phyloP scores from a whole-genome alignment of 2,113 vertebrate genomes.

The Oryzias celebensis region DNA sequence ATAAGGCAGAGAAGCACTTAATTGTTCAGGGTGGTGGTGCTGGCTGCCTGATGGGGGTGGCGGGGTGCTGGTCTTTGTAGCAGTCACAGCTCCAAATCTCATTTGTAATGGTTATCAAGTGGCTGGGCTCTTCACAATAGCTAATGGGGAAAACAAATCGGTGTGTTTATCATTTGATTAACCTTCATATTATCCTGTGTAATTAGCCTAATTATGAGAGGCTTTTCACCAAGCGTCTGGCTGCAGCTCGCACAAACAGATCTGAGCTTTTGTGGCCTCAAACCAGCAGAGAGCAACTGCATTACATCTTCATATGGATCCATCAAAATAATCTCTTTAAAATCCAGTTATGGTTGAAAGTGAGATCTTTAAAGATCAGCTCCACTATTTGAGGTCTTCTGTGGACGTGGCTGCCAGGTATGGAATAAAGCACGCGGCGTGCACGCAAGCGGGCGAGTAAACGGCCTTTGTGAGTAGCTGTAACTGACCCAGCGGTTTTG shows the following conservation, averaged over 20 bases:
- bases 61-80: slow-evolving; percentile 59
- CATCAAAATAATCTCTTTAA: no score
- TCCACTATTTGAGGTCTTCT: no score
- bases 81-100: slow-evolving; percentile 70
- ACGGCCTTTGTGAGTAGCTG: slow-evolving; percentile 29
- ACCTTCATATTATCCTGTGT: slow-evolving; percentile 66
- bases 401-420: slow-evolving; percentile 10
- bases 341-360: no score
- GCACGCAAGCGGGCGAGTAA: slow-evolving; percentile 8
- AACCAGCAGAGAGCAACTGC: neutral
- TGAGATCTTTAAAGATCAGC: no score
- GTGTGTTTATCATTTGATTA: slow-evolving; percentile 74
- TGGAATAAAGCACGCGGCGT: slow-evolving; percentile 17
- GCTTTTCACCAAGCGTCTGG: slow-evolving; percentile 43
- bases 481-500: slow-evolving; percentile 43
- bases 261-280: slow-evolving; percentile 28
- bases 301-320: no score
- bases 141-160: slow-evolving; percentile 76
- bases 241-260: slow-evolving; percentile 23
- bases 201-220: slow-evolving; percentile 71
- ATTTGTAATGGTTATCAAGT: slow-evolving; percentile 76
- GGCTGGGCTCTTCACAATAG: slow-evolving; percentile 67
- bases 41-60: slow-evolving; percentile 12
- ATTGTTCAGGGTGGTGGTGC: slow-evolving; percentile 37
- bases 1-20: neutral